phyloP scores from a whole-genome alignment of 2,113 vertebrate genomes.

The Macheiramphus alcinus region DNA sequence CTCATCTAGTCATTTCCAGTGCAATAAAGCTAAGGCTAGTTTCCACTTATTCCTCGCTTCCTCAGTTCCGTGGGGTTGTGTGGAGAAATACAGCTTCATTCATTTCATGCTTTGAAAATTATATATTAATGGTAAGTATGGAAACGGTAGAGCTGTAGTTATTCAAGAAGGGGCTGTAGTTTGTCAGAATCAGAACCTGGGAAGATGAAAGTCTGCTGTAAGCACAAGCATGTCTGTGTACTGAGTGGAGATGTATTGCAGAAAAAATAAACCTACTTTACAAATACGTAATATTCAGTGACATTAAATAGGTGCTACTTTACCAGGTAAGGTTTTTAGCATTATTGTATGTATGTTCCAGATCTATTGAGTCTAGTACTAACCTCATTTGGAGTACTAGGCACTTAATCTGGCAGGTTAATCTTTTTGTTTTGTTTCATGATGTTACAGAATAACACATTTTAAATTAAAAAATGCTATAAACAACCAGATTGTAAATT shows the following conservation, averaged over 20 bases:
- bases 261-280: background rate
- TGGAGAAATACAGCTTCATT: background rate
- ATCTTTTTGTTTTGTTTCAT: slow-evolving; percentile 24
- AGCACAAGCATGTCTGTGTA: background rate
- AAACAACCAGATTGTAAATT: slow-evolving; percentile 50
- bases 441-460: background rate
- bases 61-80: background rate
- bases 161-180: background rate
- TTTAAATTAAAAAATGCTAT: slow-evolving; percentile 32
- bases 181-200: background rate
- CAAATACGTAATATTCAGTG: background rate
- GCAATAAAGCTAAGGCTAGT: background rate
- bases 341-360: background rate
- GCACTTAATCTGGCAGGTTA: background rate
- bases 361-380: slow-evolving; percentile 6
- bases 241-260: background rate
- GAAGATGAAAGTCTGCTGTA: background rate
- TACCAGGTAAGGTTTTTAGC: background rate
- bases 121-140: background rate
- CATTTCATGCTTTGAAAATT: background rate
- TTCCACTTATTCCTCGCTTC: background rate
- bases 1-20: background rate
- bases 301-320: background rate
- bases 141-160: background rate
- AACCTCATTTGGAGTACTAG: slow-evolving; percentile 4